A percentile compares a stretch with the other conserved stretches of the same genome.
Conservation (phyloP, 2,888 invertebrate species). For the Parapristionchus giblindavisi region DNA sequence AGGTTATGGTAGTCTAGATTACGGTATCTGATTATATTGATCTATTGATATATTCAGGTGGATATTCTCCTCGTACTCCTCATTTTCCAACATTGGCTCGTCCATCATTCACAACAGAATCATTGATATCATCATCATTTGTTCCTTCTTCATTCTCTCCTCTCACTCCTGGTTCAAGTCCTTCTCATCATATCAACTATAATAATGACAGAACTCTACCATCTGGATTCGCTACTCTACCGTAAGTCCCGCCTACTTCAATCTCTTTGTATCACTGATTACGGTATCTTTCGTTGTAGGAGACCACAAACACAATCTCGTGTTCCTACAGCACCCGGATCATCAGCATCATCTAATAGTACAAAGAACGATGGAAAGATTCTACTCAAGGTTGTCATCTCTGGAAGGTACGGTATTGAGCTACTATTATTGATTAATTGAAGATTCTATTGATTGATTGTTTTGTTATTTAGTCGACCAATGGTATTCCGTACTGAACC, state of each 20-base stretch:
- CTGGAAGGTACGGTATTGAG: too few relatives aligned
- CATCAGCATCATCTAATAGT: constrained; percentile 9
- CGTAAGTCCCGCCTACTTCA: constrained; percentile 18
- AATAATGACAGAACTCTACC: neutral
- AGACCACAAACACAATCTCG: neutral
- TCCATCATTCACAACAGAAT: neutral
- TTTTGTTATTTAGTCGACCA: too few relatives aligned
- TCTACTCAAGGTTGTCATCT: constrained; percentile 7
- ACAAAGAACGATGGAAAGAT: constrained; percentile 29
- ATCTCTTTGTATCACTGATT: too few relatives aligned
- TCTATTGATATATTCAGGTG: neutral
- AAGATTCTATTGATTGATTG: too few relatives aligned
- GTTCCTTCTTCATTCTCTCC: constrained; percentile 1
- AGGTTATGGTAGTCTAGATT: neutral
- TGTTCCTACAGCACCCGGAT: constrained; percentile 7
- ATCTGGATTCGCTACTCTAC: constrained; percentile 31
- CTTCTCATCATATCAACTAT: constrained; percentile 21
- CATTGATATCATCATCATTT: neutral
- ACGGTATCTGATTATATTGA: neutral
- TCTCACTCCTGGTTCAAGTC: constrained; percentile 13
- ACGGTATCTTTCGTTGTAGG: neutral
- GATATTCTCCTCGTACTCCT: neutral
- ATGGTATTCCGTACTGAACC: constrained; percentile 37
- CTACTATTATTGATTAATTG: too few relatives aligned
- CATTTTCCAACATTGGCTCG: constrained; percentile 24